phyloP scores from a whole-genome alignment of 2,113 vertebrate genomes.

The Australoheros scitulus region DNA sequence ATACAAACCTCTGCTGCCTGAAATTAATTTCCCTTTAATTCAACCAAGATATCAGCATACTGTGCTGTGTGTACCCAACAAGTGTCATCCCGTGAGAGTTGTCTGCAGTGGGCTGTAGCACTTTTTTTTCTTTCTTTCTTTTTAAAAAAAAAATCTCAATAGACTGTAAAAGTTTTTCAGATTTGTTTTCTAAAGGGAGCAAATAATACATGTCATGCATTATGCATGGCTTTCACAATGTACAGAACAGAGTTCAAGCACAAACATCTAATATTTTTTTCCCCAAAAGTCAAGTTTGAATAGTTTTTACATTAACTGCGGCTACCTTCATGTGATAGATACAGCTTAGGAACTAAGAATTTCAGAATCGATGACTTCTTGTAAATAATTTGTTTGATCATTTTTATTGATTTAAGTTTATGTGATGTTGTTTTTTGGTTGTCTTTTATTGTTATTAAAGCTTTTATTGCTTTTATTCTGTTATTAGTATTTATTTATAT shows the following conservation, averaged over 20 bases:
- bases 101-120: too few relatives aligned
- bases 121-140: too few relatives aligned
- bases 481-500: neutral
- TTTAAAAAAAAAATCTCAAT: neutral
- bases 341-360: neutral
- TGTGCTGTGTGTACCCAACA: too few relatives aligned
- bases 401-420: neutral
- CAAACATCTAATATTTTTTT: neutral
- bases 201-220: neutral
- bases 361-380: neutral
- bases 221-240: neutral
- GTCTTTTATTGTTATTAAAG: neutral
- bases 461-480: neutral
- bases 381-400: too few relatives aligned
- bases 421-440: neutral
- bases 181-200: neutral
- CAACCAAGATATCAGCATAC: too few relatives aligned
- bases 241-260: neutral
- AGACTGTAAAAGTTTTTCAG: neutral
- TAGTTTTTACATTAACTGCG: neutral
- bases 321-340: neutral
- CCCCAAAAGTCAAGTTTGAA: neutral
- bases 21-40: too few relatives aligned
- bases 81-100: too few relatives aligned
- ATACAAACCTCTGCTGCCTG: neutral